Evolutionary conservation across 2,888 invertebrate genomes (phyloP).

Genomic region (Amphipyra berbera): DNA sequence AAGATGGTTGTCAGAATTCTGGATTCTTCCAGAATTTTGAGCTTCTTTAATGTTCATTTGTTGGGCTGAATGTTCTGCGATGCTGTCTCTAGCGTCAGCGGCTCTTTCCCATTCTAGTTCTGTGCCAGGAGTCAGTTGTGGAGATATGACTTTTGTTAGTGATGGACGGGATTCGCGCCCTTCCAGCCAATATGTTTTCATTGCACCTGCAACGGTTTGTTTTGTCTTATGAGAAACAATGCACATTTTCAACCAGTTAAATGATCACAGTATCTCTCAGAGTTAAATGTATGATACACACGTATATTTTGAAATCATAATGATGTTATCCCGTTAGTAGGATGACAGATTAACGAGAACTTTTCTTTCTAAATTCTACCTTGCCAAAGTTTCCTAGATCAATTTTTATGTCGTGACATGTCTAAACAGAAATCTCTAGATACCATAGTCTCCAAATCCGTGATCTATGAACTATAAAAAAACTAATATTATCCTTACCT

Average conservation of each 20-base stretch:
- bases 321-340: no score
- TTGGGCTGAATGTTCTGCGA: constrained; percentile 83
- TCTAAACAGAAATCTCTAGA: no score
- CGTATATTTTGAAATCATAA: no score
- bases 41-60: constrained; percentile 75
- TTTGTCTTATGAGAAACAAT: constrained; percentile 20
- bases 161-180: constrained; percentile 92
- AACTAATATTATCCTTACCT: constrained; percentile 84
- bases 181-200: constrained; percentile 97
- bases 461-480: not conserved
- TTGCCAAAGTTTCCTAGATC: no score
- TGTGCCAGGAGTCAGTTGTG: constrained; percentile 80
- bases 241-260: not conserved
- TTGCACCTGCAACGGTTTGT: constrained; percentile 88
- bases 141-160: constrained; percentile 81
- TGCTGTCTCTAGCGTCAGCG: constrained; percentile 83
- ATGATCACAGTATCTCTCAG: not conserved
- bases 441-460: no score
- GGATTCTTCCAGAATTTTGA: constrained; percentile 32
- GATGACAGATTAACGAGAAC: no score
- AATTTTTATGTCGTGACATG: no score
- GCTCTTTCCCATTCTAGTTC: constrained; percentile 86
- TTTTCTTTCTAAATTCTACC: no score
- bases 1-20: constrained; percentile 57
- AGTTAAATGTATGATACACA: no score